A percentile compares a stretch with the other conserved stretches of the same genome.
Conservation (phyloP, 2,888 invertebrate species). For the Dinocampus coccinellae region DNA sequence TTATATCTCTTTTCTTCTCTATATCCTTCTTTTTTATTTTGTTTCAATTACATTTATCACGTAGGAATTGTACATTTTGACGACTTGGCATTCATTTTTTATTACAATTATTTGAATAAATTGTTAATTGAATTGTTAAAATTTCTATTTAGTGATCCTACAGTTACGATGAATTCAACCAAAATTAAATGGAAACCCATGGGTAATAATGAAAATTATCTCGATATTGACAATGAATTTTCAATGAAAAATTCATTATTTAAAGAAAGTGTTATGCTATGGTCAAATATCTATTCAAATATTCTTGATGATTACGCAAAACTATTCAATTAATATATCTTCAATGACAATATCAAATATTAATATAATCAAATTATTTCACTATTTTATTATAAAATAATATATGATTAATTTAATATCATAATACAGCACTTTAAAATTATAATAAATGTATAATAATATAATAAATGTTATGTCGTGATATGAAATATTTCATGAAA, state of each 20-base stretch:
- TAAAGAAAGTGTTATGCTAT: slow-evolving; percentile 65
- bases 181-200: slow-evolving; percentile 67
- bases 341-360: neutral
- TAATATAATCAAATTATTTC: too few species aligned
- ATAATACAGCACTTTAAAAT: too few species aligned
- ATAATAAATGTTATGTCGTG: too few species aligned
- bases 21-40: neutral
- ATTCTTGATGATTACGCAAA: slow-evolving; percentile 48
- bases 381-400: too few species aligned
- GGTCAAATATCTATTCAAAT: slow-evolving; percentile 68
- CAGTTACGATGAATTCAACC: slow-evolving; percentile 58
- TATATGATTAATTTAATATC: too few species aligned
- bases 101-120: too few species aligned
- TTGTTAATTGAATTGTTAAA: too few species aligned
- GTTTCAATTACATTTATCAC: neutral
- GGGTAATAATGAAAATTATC: slow-evolving; percentile 59
- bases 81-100: slow-evolving; percentile 68
- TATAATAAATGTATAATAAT: too few species aligned
- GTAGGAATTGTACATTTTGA: slow-evolving; percentile 70
- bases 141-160: slow-evolving; percentile 69
- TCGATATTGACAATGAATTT: slow-evolving; percentile 62
- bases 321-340: slow-evolving; percentile 43
- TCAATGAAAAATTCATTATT: slow-evolving; percentile 60
- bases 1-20: too few species aligned
- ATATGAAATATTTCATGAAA: neutral